Percentiles rank a stretch among this genome's conserved stretches.
phyloP scores from a whole-genome alignment of 2,888 invertebrate species.

The Antitype chi region DNA sequence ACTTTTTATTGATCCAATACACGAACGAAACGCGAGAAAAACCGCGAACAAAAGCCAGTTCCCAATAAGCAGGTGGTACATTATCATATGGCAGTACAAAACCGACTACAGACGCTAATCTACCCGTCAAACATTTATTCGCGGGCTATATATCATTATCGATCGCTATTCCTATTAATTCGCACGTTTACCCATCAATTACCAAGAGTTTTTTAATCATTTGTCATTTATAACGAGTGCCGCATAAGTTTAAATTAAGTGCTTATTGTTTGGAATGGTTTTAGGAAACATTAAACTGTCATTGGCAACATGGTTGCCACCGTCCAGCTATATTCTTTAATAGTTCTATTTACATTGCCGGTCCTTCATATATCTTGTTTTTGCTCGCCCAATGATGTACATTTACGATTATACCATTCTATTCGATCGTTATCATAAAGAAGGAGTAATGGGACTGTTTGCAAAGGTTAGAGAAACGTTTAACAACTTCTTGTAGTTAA shows the following conservation, averaged over 20 bases:
- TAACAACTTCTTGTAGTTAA: constrained; percentile 58
- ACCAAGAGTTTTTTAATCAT: constrained; percentile 82
- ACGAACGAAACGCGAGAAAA: constrained; percentile 53
- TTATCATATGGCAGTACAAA: constrained; percentile 59
- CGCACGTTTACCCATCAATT: constrained; percentile 82
- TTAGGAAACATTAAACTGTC: constrained; percentile 68
- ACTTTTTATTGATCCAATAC: constrained; percentile 37
- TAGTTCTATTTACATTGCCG: constrained; percentile 66
- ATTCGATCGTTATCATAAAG: constrained; percentile 73
- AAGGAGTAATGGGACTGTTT: constrained; percentile 70
- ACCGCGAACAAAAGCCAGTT: constrained; percentile 56
- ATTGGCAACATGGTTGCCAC: constrained; percentile 52
- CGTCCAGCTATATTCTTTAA: constrained; percentile 64
- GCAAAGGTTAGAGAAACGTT: constrained; percentile 73
- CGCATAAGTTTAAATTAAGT: constrained; percentile 71
- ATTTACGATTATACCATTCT: constrained; percentile 68
- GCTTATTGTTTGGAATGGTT: constrained; percentile 71
- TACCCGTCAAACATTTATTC: constrained; percentile 77
- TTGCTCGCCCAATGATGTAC: constrained; percentile 63
- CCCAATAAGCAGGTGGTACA: constrained; percentile 76
- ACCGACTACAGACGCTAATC: constrained; percentile 73
- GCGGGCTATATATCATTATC: constrained; percentile 80
- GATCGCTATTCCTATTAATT: constrained; percentile 82
- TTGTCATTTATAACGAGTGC: constrained; percentile 82
- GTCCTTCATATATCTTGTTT: constrained; percentile 66